Base-by-base conservation (phyloP, 2,113 vertebrate species). In the Pygoscelis antarcticus region DNA sequence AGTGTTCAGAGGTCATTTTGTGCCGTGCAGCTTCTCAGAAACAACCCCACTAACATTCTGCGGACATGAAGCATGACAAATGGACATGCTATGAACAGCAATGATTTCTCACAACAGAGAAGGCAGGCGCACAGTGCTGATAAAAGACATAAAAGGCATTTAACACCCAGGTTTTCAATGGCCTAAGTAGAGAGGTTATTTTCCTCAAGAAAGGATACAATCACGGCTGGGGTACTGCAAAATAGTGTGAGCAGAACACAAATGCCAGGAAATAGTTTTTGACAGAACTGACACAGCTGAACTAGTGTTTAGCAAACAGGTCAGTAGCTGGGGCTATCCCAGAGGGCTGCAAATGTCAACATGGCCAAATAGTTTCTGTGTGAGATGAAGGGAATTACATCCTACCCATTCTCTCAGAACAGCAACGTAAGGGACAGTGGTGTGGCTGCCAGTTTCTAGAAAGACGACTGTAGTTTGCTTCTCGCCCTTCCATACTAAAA, bases 251-350 rank as follows among this genome's bases (percentile, higher is more conserved):
- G 84, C 89, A 61, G 87, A 71, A 62, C 87, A 81, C 72, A 92
- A 91, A 91, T 55, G 80, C 87, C 77, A 62, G 83, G 61, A 92
- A 96, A 94, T 66, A 49, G 91, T 83, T 95, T 94, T 80, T 5
- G 42, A 96, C 93, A 92, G 83, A 95, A 70, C 54, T 66, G 86
- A 83, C 93, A 83, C 58, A 70, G 80, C 80, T 92, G 87, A 93
- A 91, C 69, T 23, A 64, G 72, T 83, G 93, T 94, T 97, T 93
- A 96, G 96, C 94, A 93, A 96, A 91, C 93, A 97, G 93, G 91
- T 96, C 96, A 96, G 87, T 32, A 46, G 55, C 91, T 71, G 57
- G 69, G 77, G 93, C 93, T 81, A 21, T 94, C 94, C 96, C 89
- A 82, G 65, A 87, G 89, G 91, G 89, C 91, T 40, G 23, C 89